A percentile compares a stretch with the other conserved stretches of the same genome.
These are phyloP conservation scores for Motacilla tschutschensis DNA, from an alignment of 2,113 vertebrate genomes.

Conservation along the genomic window DNA sequence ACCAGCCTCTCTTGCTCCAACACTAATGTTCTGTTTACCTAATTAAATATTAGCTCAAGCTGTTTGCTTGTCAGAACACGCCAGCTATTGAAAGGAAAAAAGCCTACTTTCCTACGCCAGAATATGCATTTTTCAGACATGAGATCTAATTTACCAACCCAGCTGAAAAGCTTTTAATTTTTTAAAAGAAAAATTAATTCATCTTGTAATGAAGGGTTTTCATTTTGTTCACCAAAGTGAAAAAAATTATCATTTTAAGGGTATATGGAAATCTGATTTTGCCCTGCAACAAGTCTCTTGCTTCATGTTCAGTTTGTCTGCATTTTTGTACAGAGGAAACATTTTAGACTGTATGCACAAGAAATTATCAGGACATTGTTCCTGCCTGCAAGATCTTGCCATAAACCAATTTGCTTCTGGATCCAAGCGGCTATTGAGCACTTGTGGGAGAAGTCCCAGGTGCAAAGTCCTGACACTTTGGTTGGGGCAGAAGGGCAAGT, in stretches of 20 bases:
- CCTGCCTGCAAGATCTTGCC: background rate
- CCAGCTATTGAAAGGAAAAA: background rate
- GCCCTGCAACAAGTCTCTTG: background rate
- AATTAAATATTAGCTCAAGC: background rate
- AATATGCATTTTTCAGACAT: background rate
- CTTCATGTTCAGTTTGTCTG: background rate
- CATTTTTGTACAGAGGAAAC: background rate
- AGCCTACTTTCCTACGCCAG: background rate
- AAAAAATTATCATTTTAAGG: background rate
- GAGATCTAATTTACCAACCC: background rate
- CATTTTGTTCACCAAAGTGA: background rate
- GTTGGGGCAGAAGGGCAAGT: background rate
- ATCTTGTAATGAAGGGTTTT: background rate
- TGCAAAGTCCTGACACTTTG: background rate
- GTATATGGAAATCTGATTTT: background rate
- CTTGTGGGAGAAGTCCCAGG: background rate
- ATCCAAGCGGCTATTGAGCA: background rate
- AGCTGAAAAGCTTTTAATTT: background rate
- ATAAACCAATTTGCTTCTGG: rapidly evolving
- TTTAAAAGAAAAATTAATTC: background rate
- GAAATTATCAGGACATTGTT: background rate
- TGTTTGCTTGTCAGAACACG: background rate
- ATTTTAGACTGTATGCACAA: rapidly evolving
- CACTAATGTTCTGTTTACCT: background rate
- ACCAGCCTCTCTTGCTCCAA: background rate